Evolutionary conservation across 2,888 invertebrate species (phyloP), one percentile per base, ranked within the genome.

Genomic region (Neoaliturus tenellus): DNA sequence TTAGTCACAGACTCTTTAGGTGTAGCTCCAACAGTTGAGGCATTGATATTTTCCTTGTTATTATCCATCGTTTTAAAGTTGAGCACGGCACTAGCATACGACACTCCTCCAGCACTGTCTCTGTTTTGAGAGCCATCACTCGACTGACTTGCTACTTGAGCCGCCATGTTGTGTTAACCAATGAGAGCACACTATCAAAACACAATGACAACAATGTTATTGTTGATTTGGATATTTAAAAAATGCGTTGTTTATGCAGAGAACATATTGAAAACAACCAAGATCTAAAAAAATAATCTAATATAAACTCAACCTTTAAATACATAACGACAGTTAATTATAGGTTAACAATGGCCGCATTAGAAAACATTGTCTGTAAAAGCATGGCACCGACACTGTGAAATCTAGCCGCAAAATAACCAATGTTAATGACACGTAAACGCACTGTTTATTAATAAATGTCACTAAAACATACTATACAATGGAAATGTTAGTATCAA

Each of bases 81-180:
- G 89, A 94, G 92, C 89, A 95, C 94, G 87, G 94, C 93, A 90
- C 92, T 94, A 88, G 95, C 95, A 91, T 95, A 95, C 82, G 95
- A 95, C 89, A 94, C 93, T 88, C 94, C 94, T 88, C 94, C 94
- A 87, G 93, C 92, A 90, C 85, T 84, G 55, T 87, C 88, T 81
- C 85, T 87, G 75, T 69, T 82, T 69, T 83, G 83, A 83, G 83
- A 55, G 81, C 83, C 83, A 84, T 80, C 85, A 58, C 73, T 84
- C 81, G 83, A 81, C 82, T 85, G 83, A 80, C 71, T 83, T 83
- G 89, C 89, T 90, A 92, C 91, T 91, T 91, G 92, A 90, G 90
- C 89, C 88, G 91, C 91, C 91, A 91, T 91, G 87, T 90, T 90
- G 89, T 86, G 88, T 86, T 85, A 83, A 80, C 80, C 73, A 82